These are phyloP conservation scores for Selene dorsalis DNA, from an alignment of 2,797 vertebrate species.

Conservation along the genomic window DNA sequence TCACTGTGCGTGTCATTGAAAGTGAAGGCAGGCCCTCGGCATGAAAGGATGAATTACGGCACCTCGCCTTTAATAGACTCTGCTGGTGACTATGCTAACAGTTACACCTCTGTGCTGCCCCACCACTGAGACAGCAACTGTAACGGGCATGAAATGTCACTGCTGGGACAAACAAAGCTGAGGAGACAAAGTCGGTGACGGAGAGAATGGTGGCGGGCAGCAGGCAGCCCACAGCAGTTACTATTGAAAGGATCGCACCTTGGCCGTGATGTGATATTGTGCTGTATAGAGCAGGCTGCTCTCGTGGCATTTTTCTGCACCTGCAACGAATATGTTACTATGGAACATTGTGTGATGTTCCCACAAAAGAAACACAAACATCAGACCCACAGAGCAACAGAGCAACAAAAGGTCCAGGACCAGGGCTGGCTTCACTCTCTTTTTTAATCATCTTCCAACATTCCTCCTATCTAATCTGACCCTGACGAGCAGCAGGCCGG, in stretches of 20 bases:
- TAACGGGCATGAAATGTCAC: constrained; percentile 74
- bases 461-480: constrained; percentile 43
- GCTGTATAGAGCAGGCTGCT: constrained; percentile 6
- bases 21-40: constrained; percentile 72
- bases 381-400: constrained; percentile 19
- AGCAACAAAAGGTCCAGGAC: constrained; percentile 23
- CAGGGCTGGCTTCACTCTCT: background rate
- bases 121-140: constrained; percentile 45
- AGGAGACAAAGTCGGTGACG: constrained; percentile 39
- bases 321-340: constrained; percentile 8
- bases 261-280: constrained; percentile 14
- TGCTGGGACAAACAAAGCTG: constrained; percentile 58
- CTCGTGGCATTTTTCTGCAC: background rate
- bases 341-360: background rate
- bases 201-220: constrained; percentile 14
- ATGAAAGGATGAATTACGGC: constrained; percentile 74
- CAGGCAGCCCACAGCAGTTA: constrained; percentile 15
- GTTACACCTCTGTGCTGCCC: constrained; percentile 46
- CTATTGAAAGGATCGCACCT: constrained; percentile 4
- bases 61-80: constrained; percentile 78
- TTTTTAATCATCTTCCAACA: background rate
- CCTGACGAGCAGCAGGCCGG: constrained; percentile 20
- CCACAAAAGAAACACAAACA: constrained; percentile 5
- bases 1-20: constrained; percentile 75
- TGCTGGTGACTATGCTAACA: constrained; percentile 70